These are phyloP conservation scores for Eulemur rubriventer DNA, from an alignment of 2,797 vertebrate genomes.

Conservation along the genomic window DNA sequence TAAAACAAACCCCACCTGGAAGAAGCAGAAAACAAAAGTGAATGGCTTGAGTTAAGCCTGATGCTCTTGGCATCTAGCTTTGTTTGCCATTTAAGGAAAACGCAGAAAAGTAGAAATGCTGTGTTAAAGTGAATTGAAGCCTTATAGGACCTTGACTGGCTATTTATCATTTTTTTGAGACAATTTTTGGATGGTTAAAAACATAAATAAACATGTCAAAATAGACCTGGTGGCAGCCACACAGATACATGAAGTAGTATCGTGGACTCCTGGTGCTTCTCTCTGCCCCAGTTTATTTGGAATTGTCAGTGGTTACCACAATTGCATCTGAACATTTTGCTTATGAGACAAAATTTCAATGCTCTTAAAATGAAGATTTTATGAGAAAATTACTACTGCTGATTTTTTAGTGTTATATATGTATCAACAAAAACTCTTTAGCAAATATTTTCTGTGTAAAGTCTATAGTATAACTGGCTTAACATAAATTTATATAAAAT, in stretches of 20 bases:
- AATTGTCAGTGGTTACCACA: not conserved
- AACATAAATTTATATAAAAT: not conserved
- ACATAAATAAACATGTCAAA: not conserved
- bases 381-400: constrained; percentile 5
- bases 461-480: not conserved
- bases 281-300: not conserved
- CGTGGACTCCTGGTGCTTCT: not conserved
- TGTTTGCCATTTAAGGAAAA: constrained; percentile 7
- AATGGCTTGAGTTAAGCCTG: not conserved
- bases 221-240: not conserved
- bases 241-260: not conserved
- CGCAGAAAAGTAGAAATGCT: not conserved
- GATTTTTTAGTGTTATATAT: not conserved
- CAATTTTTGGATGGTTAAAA: not conserved
- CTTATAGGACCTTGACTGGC: not conserved
- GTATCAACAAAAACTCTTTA: not conserved
- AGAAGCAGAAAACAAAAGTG: not conserved
- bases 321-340: not conserved
- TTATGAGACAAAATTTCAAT: not conserved
- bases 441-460: not conserved
- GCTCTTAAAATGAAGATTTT: not conserved
- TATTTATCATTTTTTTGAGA: not conserved
- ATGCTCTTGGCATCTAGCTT: not conserved
- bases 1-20: not conserved
- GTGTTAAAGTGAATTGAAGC: not conserved